phyloP scores from a whole-genome alignment of 2,113 vertebrate species.

The Anas platyrhynchos region DNA sequence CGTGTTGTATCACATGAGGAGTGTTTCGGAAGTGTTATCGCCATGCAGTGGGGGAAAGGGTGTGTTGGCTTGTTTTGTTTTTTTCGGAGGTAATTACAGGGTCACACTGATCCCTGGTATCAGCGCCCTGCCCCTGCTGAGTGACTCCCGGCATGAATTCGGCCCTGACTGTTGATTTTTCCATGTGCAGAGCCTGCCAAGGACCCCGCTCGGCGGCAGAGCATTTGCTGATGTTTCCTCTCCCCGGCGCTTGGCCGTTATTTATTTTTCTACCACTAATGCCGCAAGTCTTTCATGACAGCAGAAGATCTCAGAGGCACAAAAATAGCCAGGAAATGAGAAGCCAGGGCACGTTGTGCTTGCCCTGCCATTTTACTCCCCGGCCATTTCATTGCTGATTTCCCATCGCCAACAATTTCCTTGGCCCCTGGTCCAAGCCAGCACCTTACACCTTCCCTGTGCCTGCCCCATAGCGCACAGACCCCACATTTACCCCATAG shows the following conservation, averaged over 20 bases:
- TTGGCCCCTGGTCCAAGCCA: not conserved
- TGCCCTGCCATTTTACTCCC: not conserved
- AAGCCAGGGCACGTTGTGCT: not conserved
- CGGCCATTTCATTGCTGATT: not conserved
- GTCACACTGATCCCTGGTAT: constrained; percentile 5
- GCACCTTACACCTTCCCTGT: not conserved
- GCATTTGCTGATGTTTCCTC: constrained; percentile 20
- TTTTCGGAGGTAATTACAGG: constrained; percentile 38
- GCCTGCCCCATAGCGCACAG: not conserved
- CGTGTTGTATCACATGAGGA: not conserved
- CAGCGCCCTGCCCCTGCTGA: constrained; percentile 2
- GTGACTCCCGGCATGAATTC: constrained; percentile 13
- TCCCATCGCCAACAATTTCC: not conserved
- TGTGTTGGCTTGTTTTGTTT: constrained; percentile 1
- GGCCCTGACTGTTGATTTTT: constrained; percentile 59
- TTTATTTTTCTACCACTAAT: constrained; percentile 21
- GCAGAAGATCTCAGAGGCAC: not conserved
- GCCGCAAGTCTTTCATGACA: not conserved
- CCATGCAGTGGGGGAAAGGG: not conserved
- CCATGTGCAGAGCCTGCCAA: constrained; percentile 49
- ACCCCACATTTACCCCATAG: fast-evolving
- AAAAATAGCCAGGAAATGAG: not conserved
- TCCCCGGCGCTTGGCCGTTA: not conserved
- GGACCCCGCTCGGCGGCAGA: not conserved
- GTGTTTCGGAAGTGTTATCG: constrained; percentile 34